Evolutionary conservation across 1,140 invertebrate genomes (phyloP), one percentile per base, ranked within the genome.

Genomic region (Drosophila erecta): DNA sequence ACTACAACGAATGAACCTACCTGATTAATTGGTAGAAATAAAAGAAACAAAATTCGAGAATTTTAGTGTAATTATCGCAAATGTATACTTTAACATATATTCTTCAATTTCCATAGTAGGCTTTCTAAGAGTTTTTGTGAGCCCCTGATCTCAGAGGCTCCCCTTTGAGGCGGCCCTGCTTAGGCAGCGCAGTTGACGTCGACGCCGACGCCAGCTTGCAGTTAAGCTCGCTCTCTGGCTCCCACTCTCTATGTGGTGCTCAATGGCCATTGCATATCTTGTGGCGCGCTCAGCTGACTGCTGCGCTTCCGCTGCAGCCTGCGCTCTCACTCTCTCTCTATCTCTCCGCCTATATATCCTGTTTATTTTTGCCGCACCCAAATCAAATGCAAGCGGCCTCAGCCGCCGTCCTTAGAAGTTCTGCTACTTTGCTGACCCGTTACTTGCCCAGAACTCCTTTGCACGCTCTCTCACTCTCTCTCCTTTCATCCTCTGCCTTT

Each of bases 311-410:
- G 57, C 41, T 72, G 66, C 73, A 58, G 72, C 49, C 56, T 60
- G 60, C 38, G 57, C 17, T 54, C 55, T 75, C 43, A 59, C 33
- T 67, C 44, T 62, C 22, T 41, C 35, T 54, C 22, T 62, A n/a
- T 44, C 41, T 54, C 46, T 47, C 47, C 59, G 22, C 11, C 47
- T 57, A 46, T 38, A 41, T 79, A 43, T 75, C 40, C 54, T 58
- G 47, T 76, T 76, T 78, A 65, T 69, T 89, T 71, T 66, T 89
- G 83, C 83, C 83, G 83, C 83, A 87, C 83, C 83, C 83, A 84
- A 89, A 87, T 74, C 83, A 84, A 89, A 89, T 74, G 55, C 59
- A 81, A 76, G 41, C 53, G 54, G 59, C 50, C 58, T 35, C 44
- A 70, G 35, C 17, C 20, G 43, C 60, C 58, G 61, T 50, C 44